phyloP scores from a whole-genome alignment of 2,888 invertebrate species.

The Teleogryllus oceanicus region DNA sequence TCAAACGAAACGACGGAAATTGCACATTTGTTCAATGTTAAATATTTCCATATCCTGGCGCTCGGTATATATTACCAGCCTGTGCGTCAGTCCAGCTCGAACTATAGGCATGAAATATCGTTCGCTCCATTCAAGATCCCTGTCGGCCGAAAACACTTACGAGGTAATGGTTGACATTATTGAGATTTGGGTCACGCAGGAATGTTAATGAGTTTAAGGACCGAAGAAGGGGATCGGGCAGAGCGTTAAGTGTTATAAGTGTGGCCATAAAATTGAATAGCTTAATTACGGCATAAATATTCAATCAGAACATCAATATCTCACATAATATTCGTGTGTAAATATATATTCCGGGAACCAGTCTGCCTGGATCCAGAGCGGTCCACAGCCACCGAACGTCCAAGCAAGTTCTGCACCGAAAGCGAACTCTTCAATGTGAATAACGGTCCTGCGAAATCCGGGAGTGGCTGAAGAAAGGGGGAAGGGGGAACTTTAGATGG shows the following conservation, averaged over 20 bases:
- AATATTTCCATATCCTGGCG: not conserved
- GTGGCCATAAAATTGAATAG: slow-evolving; percentile 2
- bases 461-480: too few species aligned
- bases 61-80: not conserved
- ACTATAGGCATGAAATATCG: not conserved
- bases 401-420: too few species aligned
- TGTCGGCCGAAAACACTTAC: slow-evolving; percentile 6
- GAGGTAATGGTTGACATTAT: not conserved
- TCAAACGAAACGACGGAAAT: slow-evolving; percentile 7
- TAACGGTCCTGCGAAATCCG: too few species aligned
- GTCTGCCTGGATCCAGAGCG: not conserved
- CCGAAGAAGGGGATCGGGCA: not conserved
- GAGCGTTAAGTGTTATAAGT: slow-evolving; percentile 18
- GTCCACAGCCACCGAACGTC: too few species aligned
- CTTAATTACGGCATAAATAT: slow-evolving; percentile 18
- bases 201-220: slow-evolving; percentile 9
- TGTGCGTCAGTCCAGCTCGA: too few species aligned
- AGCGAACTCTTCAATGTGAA: too few species aligned
- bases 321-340: slow-evolving; percentile 3
- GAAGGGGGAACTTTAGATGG: too few species aligned
- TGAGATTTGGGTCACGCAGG: slow-evolving; percentile 18
- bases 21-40: slow-evolving; percentile 2
- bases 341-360: slow-evolving; percentile 7
- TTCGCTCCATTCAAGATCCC: not conserved
- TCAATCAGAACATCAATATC: slow-evolving; percentile 18